These are phyloP conservation scores for Formicarius rufipectus DNA, from an alignment of 2,113 vertebrate species.

Conservation along the genomic window DNA sequence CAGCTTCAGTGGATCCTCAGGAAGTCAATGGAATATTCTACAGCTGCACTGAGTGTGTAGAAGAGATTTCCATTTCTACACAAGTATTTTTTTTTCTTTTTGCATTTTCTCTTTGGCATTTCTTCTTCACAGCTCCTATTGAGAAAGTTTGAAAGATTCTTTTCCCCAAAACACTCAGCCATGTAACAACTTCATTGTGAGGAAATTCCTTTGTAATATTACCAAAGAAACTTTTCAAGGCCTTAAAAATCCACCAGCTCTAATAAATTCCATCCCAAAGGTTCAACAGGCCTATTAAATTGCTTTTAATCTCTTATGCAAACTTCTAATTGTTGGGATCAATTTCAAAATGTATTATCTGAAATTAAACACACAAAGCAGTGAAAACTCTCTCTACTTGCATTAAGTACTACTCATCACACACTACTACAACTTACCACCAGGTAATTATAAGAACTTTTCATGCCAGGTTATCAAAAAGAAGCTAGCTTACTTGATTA, in stretches of 20 bases:
- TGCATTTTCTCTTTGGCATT: not conserved
- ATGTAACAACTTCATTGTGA: not conserved
- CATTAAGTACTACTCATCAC: not conserved
- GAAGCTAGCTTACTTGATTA: not conserved
- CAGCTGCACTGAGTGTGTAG: conserved; percentile 68
- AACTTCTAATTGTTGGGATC: not conserved
- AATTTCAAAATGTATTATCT: not conserved
- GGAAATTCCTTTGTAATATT: not conserved
- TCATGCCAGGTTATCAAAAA: not conserved
- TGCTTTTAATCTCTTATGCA: not conserved
- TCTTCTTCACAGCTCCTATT: not conserved
- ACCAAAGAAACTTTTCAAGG: not conserved
- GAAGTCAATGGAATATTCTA: conserved; percentile 74
- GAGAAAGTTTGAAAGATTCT: not conserved
- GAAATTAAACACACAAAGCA: not conserved
- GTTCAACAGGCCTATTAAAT: not conserved
- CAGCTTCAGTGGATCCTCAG: conserved; percentile 62
- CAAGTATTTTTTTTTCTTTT: not conserved
- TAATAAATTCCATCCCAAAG: not conserved
- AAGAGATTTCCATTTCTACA: conserved; percentile 39
- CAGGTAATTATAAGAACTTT: not conserved
- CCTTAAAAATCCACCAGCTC: not conserved
- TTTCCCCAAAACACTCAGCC: not conserved
- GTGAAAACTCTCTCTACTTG: not conserved
- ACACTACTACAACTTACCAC: not conserved